Conservation (phyloP, 53 echinoderm and acorn worm species). For the Pentamera pediparva region DNA sequence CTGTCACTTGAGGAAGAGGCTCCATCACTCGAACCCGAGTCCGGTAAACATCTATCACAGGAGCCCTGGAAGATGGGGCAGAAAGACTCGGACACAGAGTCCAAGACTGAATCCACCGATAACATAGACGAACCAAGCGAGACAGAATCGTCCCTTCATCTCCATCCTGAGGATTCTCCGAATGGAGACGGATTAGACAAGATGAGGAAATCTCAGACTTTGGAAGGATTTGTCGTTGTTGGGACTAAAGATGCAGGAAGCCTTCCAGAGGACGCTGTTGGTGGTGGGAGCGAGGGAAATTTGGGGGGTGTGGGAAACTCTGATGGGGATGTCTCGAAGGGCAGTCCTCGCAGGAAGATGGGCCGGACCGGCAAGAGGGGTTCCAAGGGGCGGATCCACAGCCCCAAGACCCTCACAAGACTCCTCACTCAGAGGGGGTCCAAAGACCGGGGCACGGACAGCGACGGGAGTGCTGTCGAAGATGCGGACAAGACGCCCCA, state of each 20-base stretch:
- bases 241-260: constrained; percentile 35
- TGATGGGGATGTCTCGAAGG: constrained; percentile 16
- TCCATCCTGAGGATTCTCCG: not conserved
- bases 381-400: constrained; percentile 54
- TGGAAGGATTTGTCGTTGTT: constrained; percentile 73
- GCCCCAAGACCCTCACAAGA: constrained; percentile 62
- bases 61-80: not conserved
- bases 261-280: constrained; percentile 13
- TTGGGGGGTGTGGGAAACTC: not conserved
- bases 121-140: constrained; percentile 1
- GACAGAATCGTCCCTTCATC: not conserved
- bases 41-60: no score
- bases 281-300: not conserved
- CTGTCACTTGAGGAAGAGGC: no score
- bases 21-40: no score
- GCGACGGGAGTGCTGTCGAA: constrained; percentile 21
- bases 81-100: constrained; percentile 7
- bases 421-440: constrained; percentile 55
- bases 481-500: constrained; percentile 28
- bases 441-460: constrained; percentile 49
- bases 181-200: not conserved
- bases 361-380: constrained; percentile 26
- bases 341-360: constrained; percentile 23
- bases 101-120: constrained; percentile 13
- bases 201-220: constrained; percentile 57